These are phyloP conservation scores for Phainopepla nitens DNA, from an alignment of 2,113 vertebrate genomes.

Conservation along the genomic window DNA sequence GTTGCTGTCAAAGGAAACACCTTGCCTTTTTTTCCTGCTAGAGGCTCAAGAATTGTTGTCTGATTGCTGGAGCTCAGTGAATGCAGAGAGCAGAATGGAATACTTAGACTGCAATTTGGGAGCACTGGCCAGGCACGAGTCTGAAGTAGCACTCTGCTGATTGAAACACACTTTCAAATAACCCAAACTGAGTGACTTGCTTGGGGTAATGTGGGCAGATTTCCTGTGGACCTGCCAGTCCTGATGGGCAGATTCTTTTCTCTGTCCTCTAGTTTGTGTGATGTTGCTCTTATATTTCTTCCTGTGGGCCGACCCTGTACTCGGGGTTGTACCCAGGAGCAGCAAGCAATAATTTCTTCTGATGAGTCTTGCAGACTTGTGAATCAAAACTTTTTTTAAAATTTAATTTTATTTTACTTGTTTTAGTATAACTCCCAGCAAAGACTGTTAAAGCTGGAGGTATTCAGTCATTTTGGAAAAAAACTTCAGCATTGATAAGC, in stretches of 20 bases:
- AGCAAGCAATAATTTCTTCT: background rate
- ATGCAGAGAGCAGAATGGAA: background rate
- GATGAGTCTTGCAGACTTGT: background rate
- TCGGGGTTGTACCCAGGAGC: background rate
- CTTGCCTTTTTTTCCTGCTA: background rate
- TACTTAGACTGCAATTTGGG: background rate
- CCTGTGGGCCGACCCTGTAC: background rate
- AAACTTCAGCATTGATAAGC: background rate
- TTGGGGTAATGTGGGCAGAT: background rate
- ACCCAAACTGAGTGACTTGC: accelerated
- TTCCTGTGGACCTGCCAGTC: background rate
- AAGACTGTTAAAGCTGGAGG: background rate
- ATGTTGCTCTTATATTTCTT: background rate
- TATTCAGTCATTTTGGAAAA: background rate
- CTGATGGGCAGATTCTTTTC: background rate
- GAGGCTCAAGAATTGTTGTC: background rate
- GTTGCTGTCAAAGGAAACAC: background rate
- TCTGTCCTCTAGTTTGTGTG: background rate
- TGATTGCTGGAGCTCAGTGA: background rate
- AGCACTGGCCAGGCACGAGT: accelerated
- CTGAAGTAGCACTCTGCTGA: background rate
- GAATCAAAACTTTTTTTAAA: background rate
- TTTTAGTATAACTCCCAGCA: background rate
- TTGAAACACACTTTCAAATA: background rate
- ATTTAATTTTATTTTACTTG: background rate